Conservation (phyloP, 2,797 vertebrate species). For the Eospalax fontanierii region DNA sequence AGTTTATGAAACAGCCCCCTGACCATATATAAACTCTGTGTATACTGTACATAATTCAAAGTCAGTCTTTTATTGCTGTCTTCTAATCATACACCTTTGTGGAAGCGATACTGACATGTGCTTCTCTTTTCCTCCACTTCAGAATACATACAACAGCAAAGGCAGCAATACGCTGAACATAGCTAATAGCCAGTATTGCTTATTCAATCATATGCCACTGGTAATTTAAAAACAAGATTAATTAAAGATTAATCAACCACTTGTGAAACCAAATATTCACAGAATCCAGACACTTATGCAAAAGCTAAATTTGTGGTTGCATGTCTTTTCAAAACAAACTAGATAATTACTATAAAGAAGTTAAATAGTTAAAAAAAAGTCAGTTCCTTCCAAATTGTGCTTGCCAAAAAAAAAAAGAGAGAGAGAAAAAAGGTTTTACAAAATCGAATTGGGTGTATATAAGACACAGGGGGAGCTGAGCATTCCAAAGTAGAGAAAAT, state of each 20-base stretch:
- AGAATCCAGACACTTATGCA: conserved; percentile 50
- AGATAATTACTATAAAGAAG: conserved; percentile 3
- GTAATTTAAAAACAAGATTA: conserved; percentile 55
- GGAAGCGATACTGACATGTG: neutral
- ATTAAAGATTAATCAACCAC: conserved; percentile 41
- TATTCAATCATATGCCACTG: conserved; percentile 13
- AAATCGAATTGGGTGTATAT: conserved; percentile 59
- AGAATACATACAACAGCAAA: conserved; percentile 25
- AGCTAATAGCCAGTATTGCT: neutral
- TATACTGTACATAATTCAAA: conserved; percentile 4
- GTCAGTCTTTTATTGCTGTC: neutral
- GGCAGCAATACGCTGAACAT: neutral
- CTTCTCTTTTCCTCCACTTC: conserved; percentile 19
- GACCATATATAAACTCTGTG: conserved; percentile 59
- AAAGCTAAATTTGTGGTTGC: conserved; percentile 58
- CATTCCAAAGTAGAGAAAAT: conserved; percentile 67
- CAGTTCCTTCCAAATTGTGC: conserved; percentile 42
- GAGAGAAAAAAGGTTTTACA: conserved; percentile 33
- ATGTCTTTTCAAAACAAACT: conserved; percentile 53
- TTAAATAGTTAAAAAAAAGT: conserved; percentile 50
- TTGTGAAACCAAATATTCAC: conserved; percentile 32
- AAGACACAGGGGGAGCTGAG: conserved; percentile 22
- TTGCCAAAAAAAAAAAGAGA: conserved; percentile 52
- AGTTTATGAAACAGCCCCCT: conserved; percentile 57
- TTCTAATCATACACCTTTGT: neutral